Evolutionary conservation across 2,797 vertebrate genomes (phyloP).

Genomic region (Poeciliopsis paucimaculata): DNA sequence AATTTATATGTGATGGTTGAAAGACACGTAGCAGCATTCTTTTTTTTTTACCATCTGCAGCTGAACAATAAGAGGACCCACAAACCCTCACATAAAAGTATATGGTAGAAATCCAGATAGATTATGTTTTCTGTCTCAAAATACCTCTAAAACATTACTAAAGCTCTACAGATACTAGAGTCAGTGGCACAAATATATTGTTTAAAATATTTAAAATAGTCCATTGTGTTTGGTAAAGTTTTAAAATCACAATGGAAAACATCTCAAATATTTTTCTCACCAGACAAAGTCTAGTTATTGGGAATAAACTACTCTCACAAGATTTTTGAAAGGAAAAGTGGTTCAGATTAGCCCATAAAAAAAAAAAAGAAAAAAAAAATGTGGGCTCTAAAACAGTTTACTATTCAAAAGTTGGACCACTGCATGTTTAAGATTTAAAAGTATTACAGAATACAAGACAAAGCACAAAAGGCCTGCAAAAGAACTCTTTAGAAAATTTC

Average conservation of each 20-base stretch:
- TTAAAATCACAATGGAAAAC: too few relatives aligned
- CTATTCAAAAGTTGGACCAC: neutral
- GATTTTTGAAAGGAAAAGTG: neutral
- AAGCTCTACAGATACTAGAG: too few relatives aligned
- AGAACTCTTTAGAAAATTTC: neutral
- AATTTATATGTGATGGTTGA: neutral
- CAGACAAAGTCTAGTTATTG: neutral
- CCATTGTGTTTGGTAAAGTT: too few relatives aligned
- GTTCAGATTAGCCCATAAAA: neutral
- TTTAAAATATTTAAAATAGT: too few relatives aligned
- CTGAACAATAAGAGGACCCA: neutral
- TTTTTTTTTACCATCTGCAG: neutral
- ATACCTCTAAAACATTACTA: neutral
- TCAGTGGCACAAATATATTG: too few relatives aligned
- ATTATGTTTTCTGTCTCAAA: neutral
- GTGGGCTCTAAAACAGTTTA: neutral
- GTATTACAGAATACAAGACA: neutral
- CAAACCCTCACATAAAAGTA: neutral
- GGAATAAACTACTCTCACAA: neutral
- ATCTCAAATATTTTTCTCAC: neutral
- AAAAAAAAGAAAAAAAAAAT: neutral
- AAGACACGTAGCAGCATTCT: neutral
- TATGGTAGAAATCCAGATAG: neutral
- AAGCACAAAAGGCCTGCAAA: neutral
- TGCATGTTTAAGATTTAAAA: neutral